phyloP scores from a whole-genome alignment of 2,113 vertebrate species.

The Eupsittula cactorum region DNA sequence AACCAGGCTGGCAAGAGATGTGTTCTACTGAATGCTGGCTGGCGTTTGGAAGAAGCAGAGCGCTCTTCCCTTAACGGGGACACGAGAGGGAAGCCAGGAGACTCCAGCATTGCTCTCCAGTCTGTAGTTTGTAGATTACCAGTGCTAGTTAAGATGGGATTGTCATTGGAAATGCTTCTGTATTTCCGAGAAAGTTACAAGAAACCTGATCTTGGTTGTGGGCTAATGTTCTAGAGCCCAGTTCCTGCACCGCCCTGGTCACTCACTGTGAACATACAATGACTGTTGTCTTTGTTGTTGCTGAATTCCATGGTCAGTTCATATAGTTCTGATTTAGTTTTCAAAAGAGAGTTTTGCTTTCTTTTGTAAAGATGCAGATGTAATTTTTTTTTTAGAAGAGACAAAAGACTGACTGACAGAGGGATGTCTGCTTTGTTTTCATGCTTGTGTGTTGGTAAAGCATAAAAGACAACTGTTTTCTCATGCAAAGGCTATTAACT shows the following conservation, averaged over 20 bases:
- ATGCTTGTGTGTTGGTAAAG: neutral
- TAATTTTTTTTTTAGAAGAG: neutral
- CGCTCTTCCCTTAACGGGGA: neutral
- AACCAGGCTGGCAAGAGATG: neutral
- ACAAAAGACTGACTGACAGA: neutral
- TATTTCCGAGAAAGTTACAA: neutral
- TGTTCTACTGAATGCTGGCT: neutral
- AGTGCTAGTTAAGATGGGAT: neutral
- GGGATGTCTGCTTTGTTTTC: neutral
- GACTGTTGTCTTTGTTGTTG: neutral
- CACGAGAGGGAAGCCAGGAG: neutral
- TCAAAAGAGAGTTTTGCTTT: neutral
- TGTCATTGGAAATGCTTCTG: neutral
- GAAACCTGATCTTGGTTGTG: neutral
- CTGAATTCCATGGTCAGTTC: neutral
- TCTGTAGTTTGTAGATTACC: neutral
- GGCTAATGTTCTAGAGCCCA: neutral
- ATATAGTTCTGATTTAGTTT: neutral
- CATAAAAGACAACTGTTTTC: neutral
- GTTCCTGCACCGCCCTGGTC: neutral
- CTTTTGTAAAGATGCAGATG: neutral
- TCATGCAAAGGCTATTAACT: neutral
- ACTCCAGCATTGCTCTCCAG: neutral
- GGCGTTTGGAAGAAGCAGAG: neutral
- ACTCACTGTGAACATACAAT: accelerated